Conservation (phyloP, 2,113 vertebrate genomes). For the Dunckerocampus dactyliophorus region DNA sequence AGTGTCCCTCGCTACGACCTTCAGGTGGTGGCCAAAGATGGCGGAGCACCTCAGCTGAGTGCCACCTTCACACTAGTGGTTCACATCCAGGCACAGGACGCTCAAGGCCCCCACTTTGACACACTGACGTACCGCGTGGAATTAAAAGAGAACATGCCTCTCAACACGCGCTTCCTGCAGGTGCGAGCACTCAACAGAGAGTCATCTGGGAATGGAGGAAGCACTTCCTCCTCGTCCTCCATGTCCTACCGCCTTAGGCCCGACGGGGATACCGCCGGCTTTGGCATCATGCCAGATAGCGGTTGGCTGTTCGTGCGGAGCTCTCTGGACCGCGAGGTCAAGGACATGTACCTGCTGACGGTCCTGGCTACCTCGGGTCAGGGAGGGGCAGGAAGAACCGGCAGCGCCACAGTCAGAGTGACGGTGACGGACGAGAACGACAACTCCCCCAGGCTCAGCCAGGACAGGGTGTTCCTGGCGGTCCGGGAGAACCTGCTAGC, state of each 20-base stretch:
- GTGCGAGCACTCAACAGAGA: slow-evolving; percentile 85
- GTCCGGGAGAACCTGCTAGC: slow-evolving; percentile 84
- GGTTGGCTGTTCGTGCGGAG: slow-evolving; percentile 92
- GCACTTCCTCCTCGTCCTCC: slow-evolving; percentile 49
- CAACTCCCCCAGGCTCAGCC: slow-evolving; percentile 86
- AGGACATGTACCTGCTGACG: slow-evolving; percentile 85
- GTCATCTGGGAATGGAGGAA: slow-evolving; percentile 56
- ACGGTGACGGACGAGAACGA: slow-evolving; percentile 90
- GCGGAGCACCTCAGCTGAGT: slow-evolving; percentile 82
- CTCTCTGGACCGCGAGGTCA: slow-evolving; percentile 85
- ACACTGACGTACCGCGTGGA: slow-evolving; percentile 88
- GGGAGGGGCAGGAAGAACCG: slow-evolving; percentile 75
- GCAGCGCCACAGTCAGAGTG: slow-evolving; percentile 84
- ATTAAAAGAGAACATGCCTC: slow-evolving; percentile 80
- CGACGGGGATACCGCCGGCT: slow-evolving; percentile 84
- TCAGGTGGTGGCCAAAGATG: slow-evolving; percentile 80
- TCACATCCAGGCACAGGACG: slow-evolving; percentile 81
- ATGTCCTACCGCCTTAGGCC: slow-evolving; percentile 82
- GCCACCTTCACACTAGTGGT: slow-evolving; percentile 88
- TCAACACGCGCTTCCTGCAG: slow-evolving; percentile 86
- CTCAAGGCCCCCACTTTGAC: slow-evolving; percentile 85
- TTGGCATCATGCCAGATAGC: slow-evolving; percentile 82
- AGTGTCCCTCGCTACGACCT: slow-evolving; percentile 77
- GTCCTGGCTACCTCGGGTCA: slow-evolving; percentile 80
- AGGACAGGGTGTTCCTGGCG: slow-evolving; percentile 91